Evolutionary conservation across 2,888 invertebrate genomes (phyloP), one percentile per base, ranked within the genome.

Genomic region (Anarsia innoxiella): DNA sequence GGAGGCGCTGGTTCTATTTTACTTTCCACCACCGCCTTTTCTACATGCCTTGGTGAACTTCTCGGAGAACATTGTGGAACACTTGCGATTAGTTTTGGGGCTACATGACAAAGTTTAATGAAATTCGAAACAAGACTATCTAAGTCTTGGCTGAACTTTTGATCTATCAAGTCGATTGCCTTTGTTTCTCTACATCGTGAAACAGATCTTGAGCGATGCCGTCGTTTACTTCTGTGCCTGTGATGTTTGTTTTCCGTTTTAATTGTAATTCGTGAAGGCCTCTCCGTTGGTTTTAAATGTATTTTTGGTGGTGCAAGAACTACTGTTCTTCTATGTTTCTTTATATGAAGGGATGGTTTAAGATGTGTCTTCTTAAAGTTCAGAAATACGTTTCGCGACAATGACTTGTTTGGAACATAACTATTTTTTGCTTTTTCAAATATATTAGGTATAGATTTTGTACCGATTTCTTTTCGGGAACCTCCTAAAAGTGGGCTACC

Each of bases 91-190:
- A 83, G 46, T 54, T 77, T 83, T 10, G 83, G 84, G 6, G 80
- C 79, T 33, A 83, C 66, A 51, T 84, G 83, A 53, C 85, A 85
- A 12, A 84, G 47, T 53, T 84, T 84, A 33, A 84, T 74, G 47
- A 86, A 86, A 51, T 71, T 82, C 9, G 69, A 59, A 41, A 83
- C 69, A 3, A 86, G 60, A 42, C 51, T 64, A 39, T 86, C 85
- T 75, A 86, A 77, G 46, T 86, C 85, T 53, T 80, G 80, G 27
- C 54, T 66, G 52, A 85, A 85, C 46, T 85, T 83, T 51, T 80
- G 82, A 57, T 86, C 86, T 3, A 77, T 88, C 2, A 87, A 86
- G 53, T 91, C 91, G 39, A 86, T 86, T 43, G 89, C 86, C 74
- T 88, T 92, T 45, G 89, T 88, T 30, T 86, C 84, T 42, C 84